Conservation (phyloP, 2,113 vertebrate species). For the Melospiza georgiana region DNA sequence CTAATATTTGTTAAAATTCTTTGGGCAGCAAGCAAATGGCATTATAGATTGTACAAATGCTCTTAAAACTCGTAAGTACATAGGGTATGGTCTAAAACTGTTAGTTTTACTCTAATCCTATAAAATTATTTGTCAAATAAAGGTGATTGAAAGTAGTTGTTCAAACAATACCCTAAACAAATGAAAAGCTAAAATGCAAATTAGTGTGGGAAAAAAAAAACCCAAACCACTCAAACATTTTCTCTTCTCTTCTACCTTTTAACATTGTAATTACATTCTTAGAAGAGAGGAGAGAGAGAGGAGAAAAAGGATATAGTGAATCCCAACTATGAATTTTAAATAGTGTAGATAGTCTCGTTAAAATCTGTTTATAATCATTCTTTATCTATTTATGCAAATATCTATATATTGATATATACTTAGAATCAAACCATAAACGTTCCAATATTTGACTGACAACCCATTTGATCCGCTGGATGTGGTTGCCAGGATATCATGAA, state of each 20-base stretch:
- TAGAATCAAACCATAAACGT: background rate
- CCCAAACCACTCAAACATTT: fast-evolving
- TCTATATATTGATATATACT: background rate
- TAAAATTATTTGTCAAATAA: background rate
- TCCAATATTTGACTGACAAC: background rate
- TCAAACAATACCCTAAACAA: background rate
- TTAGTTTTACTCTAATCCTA: background rate
- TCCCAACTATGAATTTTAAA: background rate
- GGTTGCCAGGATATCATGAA: background rate
- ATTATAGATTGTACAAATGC: background rate
- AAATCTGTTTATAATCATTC: background rate
- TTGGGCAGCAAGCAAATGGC: background rate
- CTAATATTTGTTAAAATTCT: background rate
- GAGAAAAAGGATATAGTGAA: background rate
- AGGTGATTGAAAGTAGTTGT: background rate
- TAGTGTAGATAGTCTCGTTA: background rate
- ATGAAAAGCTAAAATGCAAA: background rate
- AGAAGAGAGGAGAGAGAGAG: background rate
- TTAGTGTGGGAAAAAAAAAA: fast-evolving
- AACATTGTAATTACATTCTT: background rate
- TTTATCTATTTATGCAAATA: background rate
- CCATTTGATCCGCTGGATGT: background rate
- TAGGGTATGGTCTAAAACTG: background rate
- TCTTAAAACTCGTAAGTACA: background rate
- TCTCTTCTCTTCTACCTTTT: background rate